Base-by-base conservation (phyloP, 1,140 invertebrate genomes). In the Helicoverpa armigera region DNA sequence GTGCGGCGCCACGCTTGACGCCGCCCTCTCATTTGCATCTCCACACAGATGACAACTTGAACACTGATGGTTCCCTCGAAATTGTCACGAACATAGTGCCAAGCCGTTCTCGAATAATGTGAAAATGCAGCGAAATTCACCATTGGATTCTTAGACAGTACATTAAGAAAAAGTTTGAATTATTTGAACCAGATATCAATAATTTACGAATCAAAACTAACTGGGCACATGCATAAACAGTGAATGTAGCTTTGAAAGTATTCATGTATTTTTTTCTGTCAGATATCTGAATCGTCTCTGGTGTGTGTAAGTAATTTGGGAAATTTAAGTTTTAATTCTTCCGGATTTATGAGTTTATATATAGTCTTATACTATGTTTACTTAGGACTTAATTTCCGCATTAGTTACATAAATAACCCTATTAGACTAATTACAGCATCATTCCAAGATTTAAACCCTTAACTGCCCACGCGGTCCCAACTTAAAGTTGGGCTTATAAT, bases 21-120 rank as follows among this genome's bases (percentile, higher is more conserved):
- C 79, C 78, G 63, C 85, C 65, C 77, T 63, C 88, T 90, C 88
- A 91, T 90, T 90, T 90, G 85, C 89, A 91, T 91, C 82, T 73
- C 78, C 79, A 81, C 78, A 65, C 69, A 79, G 58, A 75, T 72
- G 65, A 67, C 81, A 76, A 80, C 81, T 84, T 80, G 82, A 80
- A 67, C 58, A 65, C 63, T 82, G 81, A 73, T 75, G 77, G 79
- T 69, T 81, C 23, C 43, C 18, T 53, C 53, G 48, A 61, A 74
- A 54, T 73, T 63, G 53, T 79, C 16, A 48, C 67, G 23, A 80
- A 74, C 74, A 54, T 65, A 43, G 60, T 67, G 48, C 31, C 29
- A 29, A 53, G 35, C 31, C 29, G 18, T 51, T 63, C 31, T 63
- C 13, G 74, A 29, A 12, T 35, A 74, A 50, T 69, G n/a, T 50